A percentile compares a stretch with the other conserved stretches of the same genome.
Evolutionary conservation across 1,140 invertebrate genomes (phyloP).

Genomic region (Lepidotrigona ventralis): DNA sequence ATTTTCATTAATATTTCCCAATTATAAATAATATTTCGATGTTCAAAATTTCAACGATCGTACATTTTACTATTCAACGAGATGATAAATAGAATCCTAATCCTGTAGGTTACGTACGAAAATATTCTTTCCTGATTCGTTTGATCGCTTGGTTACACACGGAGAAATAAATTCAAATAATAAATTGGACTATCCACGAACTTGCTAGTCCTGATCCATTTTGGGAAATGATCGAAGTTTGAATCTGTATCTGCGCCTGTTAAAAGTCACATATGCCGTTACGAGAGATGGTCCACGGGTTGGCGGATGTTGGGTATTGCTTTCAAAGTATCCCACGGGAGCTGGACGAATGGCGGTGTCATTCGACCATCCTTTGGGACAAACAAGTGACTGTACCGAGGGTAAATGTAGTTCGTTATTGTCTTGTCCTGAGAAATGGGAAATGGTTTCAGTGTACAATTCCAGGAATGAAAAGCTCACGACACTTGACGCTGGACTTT

Average conservation of each 20-base stretch:
- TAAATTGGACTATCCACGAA: not conserved
- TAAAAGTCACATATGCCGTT: slow-evolving; percentile 68
- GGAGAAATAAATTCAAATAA: not conserved
- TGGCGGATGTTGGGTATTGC: slow-evolving; percentile 65
- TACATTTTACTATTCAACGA: not conserved
- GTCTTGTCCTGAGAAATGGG: slow-evolving; percentile 60
- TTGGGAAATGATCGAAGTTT: slow-evolving; percentile 11
- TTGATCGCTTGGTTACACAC: not conserved
- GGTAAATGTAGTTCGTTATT: slow-evolving; percentile 69
- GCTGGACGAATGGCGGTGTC: slow-evolving; percentile 65
- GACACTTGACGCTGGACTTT: not conserved
- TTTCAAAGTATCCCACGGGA: slow-evolving; percentile 71
- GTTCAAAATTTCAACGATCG: not conserved
- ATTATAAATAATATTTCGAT: not conserved
- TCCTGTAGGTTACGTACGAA: too few species aligned
- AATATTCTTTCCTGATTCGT: fast-evolving
- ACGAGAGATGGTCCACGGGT: slow-evolving; percentile 40
- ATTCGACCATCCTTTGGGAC: slow-evolving; percentile 68
- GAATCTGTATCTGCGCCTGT: slow-evolving; percentile 31
- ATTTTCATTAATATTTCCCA: not conserved
- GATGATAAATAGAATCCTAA: not conserved
- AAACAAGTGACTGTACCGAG: slow-evolving; percentile 67
- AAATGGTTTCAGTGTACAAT: slow-evolving; percentile 51
- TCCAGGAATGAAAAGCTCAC: not conserved
- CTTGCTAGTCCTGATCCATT: not conserved